Percentiles rank a stretch among this genome's conserved stretches.
Conservation (phyloP, 2,888 invertebrate genomes). For the Labia minor region DNA sequence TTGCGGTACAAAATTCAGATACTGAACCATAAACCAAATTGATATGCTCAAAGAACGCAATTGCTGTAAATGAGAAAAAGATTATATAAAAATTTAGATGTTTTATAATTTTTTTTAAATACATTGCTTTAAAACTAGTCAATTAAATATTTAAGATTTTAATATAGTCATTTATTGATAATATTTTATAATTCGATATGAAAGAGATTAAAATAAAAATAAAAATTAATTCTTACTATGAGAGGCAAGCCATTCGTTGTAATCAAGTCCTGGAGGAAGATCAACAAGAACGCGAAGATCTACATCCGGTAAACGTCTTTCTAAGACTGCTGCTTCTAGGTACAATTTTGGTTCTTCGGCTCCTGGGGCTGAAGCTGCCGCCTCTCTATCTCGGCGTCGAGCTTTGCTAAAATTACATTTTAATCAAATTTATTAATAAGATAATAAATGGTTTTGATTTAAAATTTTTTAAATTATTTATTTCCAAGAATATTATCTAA, state of each 20-base stretch:
- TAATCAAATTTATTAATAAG: too few relatives aligned
- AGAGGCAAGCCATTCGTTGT: constrained; percentile 99
- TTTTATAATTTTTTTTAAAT: too few relatives aligned
- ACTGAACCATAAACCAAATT: constrained; percentile 97
- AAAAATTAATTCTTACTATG: constrained; percentile 57
- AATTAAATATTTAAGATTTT: too few relatives aligned
- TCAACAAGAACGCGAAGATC: constrained; percentile 90
- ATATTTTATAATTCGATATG: too few relatives aligned
- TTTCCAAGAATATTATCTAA: too few relatives aligned
- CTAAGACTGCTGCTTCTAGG: constrained; percentile 86
- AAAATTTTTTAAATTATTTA: too few relatives aligned
- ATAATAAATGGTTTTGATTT: constrained; percentile 19
- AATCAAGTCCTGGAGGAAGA: constrained; percentile 89
- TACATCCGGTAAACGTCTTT: constrained; percentile 86
- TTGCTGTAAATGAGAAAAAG: constrained; percentile 52
- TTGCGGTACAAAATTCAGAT: constrained; percentile 96
- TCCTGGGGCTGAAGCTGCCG: constrained; percentile 47
- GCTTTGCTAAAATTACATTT: constrained; percentile 91
- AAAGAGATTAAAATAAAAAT: not conserved
- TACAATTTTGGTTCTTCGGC: constrained; percentile 85
- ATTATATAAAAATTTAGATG: constrained; percentile 17
- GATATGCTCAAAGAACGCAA: constrained; percentile 97
- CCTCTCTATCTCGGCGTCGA: constrained; percentile 89
- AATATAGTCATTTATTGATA: too few relatives aligned
- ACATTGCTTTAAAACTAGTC: too few relatives aligned